A percentile compares a stretch with the other conserved stretches of the same genome.
phyloP scores from a whole-genome alignment of 2,888 invertebrate species.

The Calliphora vomitoria region DNA sequence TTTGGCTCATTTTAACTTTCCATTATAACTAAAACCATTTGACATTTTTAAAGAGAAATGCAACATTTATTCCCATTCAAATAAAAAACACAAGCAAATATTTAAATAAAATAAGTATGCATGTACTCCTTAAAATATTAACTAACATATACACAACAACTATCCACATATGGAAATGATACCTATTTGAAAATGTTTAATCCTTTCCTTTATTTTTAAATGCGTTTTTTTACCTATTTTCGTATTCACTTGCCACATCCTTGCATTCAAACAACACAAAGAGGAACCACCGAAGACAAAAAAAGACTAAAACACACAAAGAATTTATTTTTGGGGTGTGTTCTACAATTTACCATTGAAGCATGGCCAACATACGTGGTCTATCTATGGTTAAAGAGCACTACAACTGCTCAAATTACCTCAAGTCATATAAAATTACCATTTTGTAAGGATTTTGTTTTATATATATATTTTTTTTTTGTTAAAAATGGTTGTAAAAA shows the following conservation, averaged over 20 bases:
- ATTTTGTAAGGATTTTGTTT: slow-evolving; percentile 38
- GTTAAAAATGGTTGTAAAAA: slow-evolving; percentile 16
- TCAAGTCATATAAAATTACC: slow-evolving; percentile 45
- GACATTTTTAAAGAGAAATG: no score
- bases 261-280: slow-evolving; percentile 16
- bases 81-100: not conserved
- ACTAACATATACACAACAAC: not conserved
- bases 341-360: slow-evolving; percentile 50
- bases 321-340: slow-evolving; percentile 53
- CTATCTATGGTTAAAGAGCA: slow-evolving; percentile 35
- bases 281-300: not conserved
- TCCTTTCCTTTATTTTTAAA: not conserved
- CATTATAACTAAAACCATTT: no score
- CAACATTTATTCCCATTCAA: no score
- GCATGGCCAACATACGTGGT: slow-evolving; percentile 54
- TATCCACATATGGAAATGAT: slow-evolving; percentile 11
- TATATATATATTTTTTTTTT: slow-evolving; percentile 19
- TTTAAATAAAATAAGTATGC: not conserved
- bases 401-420: slow-evolving; percentile 50
- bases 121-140: not conserved
- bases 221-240: slow-evolving; percentile 25
- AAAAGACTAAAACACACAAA: slow-evolving; percentile 2
- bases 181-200: slow-evolving; percentile 3
- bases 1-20: no score
- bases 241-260: not conserved